These are phyloP conservation scores for Cistogaster globosa DNA, from an alignment of 2,888 invertebrate genomes.

Conservation along the genomic window DNA sequence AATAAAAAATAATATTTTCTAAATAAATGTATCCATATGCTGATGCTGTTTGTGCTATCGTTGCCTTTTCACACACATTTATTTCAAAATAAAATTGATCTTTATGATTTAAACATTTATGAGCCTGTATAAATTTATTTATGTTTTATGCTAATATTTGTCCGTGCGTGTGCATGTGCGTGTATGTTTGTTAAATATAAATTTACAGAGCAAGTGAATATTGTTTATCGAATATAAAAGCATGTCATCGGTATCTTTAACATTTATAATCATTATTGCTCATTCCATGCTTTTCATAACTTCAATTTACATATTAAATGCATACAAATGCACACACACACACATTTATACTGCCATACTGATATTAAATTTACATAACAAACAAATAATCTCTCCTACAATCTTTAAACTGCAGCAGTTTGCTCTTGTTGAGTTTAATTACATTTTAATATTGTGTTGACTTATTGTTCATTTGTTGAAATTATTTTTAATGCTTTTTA, in stretches of 20 bases:
- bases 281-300: constrained; percentile 7
- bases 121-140: neutral
- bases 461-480: constrained; percentile 34
- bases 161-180: neutral
- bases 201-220: constrained; percentile 5
- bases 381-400: neutral
- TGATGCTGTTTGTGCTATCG: neutral
- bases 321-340: neutral
- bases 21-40: neutral
- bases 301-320: neutral
- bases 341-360: neutral
- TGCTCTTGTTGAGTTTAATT: constrained; percentile 58
- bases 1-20: constrained; percentile 4
- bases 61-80: constrained; percentile 14
- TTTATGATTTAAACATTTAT: constrained; percentile 7
- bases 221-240: constrained; percentile 20
- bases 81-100: constrained; percentile 55
- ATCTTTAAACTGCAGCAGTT: constrained; percentile 23
- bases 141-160: neutral
- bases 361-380: constrained; percentile 28
- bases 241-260: constrained; percentile 65
- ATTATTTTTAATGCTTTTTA: constrained; percentile 7
- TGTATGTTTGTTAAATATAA: neutral
- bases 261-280: constrained; percentile 48
- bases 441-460: constrained; percentile 67